phyloP scores from a whole-genome alignment of 2,888 invertebrate genomes.

The Teleiodes luculella region DNA sequence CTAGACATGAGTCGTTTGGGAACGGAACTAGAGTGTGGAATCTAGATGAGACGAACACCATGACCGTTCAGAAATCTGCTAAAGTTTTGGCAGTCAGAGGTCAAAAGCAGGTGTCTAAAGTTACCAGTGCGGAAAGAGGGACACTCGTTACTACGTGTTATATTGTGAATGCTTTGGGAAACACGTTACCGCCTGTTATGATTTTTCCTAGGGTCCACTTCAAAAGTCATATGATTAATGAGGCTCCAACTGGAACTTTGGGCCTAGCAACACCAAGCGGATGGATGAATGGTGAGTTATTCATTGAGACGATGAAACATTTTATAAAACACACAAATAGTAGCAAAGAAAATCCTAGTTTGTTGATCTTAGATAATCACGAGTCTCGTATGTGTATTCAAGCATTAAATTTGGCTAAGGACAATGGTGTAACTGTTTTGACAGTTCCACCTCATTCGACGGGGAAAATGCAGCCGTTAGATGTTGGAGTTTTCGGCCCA shows the following conservation, averaged over 20 bases:
- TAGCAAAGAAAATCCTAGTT: constrained; percentile 32
- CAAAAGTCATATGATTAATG: constrained; percentile 33
- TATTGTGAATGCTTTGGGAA: constrained; percentile 29
- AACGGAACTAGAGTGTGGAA: constrained; percentile 40
- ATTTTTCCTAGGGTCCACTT: constrained; percentile 22
- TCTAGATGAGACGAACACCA: constrained; percentile 40
- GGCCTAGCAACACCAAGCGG: constrained; percentile 41
- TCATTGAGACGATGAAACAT: constrained; percentile 41
- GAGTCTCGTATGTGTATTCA: constrained; percentile 66
- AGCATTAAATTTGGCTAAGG: constrained; percentile 33
- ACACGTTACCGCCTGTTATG: constrained; percentile 29
- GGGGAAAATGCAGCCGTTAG: constrained; percentile 44
- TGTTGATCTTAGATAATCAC: constrained; percentile 41
- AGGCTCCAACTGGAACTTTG: constrained; percentile 43
- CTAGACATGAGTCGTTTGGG: constrained; percentile 22
- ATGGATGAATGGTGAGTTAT: constrained; percentile 44
- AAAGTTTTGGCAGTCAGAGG: constrained; percentile 36
- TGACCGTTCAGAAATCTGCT: constrained; percentile 39
- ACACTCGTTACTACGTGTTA: constrained; percentile 34
- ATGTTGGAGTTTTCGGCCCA: neutral
- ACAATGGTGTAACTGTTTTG: constrained; percentile 45
- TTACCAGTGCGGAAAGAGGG: constrained; percentile 27
- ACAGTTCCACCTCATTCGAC: constrained; percentile 51
- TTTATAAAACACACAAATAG: constrained; percentile 34
- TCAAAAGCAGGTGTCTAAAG: constrained; percentile 20